Evolutionary conservation across 2,113 vertebrate species (phyloP).

Genomic region (Podarcis raffonei): DNA sequence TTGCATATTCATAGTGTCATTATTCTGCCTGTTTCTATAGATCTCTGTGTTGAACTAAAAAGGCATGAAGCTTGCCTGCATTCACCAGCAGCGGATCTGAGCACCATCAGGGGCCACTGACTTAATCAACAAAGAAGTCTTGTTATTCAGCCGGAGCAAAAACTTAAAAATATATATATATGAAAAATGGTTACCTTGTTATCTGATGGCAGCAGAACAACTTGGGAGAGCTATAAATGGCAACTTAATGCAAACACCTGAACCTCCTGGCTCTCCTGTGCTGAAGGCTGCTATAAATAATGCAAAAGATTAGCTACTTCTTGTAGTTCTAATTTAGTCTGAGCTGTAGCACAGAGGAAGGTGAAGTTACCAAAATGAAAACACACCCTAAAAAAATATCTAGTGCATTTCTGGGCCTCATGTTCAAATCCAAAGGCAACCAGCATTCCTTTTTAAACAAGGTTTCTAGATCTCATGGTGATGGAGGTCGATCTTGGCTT

Average conservation of each 20-base stretch:
- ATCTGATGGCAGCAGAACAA: rapidly evolving
- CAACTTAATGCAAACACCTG: neutral
- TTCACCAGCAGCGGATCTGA: neutral
- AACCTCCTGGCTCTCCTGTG: neutral
- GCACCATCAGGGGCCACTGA: neutral
- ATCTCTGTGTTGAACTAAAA: constrained; percentile 19
- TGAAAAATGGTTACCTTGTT: neutral
- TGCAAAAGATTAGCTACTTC: neutral
- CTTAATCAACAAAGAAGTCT: neutral
- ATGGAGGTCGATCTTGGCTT: neutral
- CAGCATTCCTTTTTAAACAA: neutral
- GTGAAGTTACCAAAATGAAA: neutral
- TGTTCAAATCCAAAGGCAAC: neutral
- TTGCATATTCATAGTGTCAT: constrained; percentile 61
- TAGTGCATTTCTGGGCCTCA: neutral
- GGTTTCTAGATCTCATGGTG: neutral
- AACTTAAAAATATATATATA: too few relatives aligned
- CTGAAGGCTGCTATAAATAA: neutral
- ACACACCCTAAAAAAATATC: neutral
- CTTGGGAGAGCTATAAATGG: neutral
- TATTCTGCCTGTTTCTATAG: constrained; percentile 23
- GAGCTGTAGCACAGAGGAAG: neutral
- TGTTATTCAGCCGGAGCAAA: neutral
- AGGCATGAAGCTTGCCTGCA: neutral
- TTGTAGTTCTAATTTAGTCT: neutral